phyloP scores from a whole-genome alignment of 2,113 vertebrate species.

The Semicossyphus pulcher region DNA sequence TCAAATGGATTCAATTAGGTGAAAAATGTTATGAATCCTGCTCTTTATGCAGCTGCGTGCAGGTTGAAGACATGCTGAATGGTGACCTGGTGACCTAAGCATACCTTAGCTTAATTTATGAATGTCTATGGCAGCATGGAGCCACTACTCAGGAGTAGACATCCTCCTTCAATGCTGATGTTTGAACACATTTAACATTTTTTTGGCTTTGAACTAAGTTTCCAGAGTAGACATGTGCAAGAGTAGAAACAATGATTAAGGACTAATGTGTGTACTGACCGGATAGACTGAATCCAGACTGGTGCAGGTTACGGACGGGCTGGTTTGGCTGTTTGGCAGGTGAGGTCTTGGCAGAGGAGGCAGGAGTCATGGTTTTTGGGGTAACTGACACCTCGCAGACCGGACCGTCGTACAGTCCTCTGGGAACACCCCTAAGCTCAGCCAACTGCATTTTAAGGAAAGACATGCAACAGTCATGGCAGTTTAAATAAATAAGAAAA shows the following conservation, averaged over 20 bases:
- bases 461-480: neutral
- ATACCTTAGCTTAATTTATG: neutral
- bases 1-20: neutral
- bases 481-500: neutral
- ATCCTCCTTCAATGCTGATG: neutral
- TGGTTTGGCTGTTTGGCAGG: constrained; percentile 94
- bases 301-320: constrained; percentile 96
- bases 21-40: neutral
- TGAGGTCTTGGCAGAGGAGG: constrained; percentile 95
- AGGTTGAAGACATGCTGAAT: neutral
- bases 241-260: neutral
- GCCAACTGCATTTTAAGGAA: constrained; percentile 87
- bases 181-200: too few species aligned
- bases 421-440: constrained; percentile 93
- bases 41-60: neutral
- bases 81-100: neutral
- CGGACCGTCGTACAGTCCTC: constrained; percentile 95
- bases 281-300: constrained; percentile 98
- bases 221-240: too few species aligned
- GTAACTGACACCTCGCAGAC: constrained; percentile 96
- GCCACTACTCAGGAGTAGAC: neutral
- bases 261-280: constrained; percentile 79
- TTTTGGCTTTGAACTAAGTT: too few species aligned
- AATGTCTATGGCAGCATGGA: neutral
- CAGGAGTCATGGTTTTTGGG: constrained; percentile 92